These are phyloP conservation scores for Antheraea pernyi DNA, from an alignment of 1,140 invertebrate genomes.

Conservation along the genomic window DNA sequence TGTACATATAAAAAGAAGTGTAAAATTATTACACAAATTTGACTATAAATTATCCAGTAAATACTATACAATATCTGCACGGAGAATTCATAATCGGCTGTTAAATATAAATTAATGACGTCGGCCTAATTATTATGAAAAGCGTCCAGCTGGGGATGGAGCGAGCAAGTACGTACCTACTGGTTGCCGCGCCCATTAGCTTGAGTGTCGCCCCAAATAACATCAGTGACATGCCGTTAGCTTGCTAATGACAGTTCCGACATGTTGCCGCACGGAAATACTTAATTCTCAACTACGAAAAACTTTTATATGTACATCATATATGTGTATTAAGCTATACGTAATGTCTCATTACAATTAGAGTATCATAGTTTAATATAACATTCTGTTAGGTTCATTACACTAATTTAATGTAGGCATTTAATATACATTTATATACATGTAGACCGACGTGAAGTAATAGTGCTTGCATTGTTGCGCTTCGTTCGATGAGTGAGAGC, in stretches of 20 bases:
- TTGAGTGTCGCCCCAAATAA: slow-evolving; percentile 20
- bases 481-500: too few relatives aligned
- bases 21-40: not conserved
- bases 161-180: not conserved
- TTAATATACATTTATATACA: too few relatives aligned
- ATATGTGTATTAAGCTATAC: not conserved
- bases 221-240: slow-evolving; percentile 20
- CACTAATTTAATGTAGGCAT: too few relatives aligned
- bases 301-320: slow-evolving; percentile 8
- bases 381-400: too few relatives aligned
- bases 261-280: slow-evolving; percentile 15
- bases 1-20: too few relatives aligned
- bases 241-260: slow-evolving; percentile 24
- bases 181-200: slow-evolving; percentile 16
- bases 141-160: not conserved
- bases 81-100: not conserved
- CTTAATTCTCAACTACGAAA: slow-evolving; percentile 1
- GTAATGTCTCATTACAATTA: too few relatives aligned
- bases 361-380: too few relatives aligned
- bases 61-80: not conserved
- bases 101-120: slow-evolving; percentile 1
- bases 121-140: slow-evolving; percentile 13
- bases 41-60: not conserved
- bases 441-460: too few relatives aligned
- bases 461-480: too few relatives aligned